phyloP scores from a whole-genome alignment of 2,113 vertebrate species.

The Hiodon alosoides region DNA sequence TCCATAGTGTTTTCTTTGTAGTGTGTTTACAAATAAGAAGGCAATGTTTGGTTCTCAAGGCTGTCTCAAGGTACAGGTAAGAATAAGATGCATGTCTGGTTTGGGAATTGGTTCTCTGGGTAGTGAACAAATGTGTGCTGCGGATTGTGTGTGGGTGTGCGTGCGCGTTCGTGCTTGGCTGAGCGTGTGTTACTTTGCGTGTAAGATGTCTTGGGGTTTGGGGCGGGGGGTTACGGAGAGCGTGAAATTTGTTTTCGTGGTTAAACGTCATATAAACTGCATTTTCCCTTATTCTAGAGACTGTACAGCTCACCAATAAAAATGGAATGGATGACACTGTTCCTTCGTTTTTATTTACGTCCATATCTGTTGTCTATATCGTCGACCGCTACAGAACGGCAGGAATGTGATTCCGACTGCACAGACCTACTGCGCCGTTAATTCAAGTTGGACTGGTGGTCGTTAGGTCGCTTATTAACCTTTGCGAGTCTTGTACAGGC shows the following conservation, averaged over 20 bases:
- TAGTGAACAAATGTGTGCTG: slow-evolving; percentile 2
- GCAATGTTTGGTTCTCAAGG: slow-evolving; percentile 38
- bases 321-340: slow-evolving; percentile 19
- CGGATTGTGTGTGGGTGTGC: slow-evolving; percentile 11
- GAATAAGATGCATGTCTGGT: slow-evolving; percentile 41
- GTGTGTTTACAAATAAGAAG: neutral
- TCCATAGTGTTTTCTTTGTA: slow-evolving; percentile 8
- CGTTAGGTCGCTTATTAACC: too few species aligned
- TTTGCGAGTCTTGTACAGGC: too few species aligned
- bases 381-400: too few species aligned
- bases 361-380: too few species aligned
- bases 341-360: too few species aligned
- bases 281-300: slow-evolving; percentile 38
- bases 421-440: too few species aligned
- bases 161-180: slow-evolving; percentile 13
- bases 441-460: too few species aligned
- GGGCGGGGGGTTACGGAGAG: slow-evolving; percentile 20
- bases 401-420: too few species aligned
- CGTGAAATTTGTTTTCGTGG: slow-evolving; percentile 46
- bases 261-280: slow-evolving; percentile 42
- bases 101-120: slow-evolving; percentile 15
- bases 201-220: neutral
- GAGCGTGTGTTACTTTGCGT: neutral
- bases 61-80: slow-evolving; percentile 61
- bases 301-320: slow-evolving; percentile 64